Percentiles rank a stretch among this genome's conserved stretches.
Conservation (phyloP, 2,888 invertebrate species). For the Rhamphomyia laevipes region DNA sequence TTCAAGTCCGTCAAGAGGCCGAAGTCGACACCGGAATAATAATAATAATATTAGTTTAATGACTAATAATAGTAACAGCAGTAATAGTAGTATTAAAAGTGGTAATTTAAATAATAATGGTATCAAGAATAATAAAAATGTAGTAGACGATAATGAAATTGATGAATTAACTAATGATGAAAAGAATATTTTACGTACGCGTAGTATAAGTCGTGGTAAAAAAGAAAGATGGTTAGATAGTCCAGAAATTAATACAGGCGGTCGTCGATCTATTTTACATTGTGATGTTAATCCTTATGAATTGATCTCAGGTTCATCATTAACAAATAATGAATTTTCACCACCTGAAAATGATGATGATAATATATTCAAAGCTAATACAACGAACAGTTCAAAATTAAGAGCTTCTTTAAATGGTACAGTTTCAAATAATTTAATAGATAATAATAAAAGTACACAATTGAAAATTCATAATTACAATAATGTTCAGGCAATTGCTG, state of each 20-base stretch:
- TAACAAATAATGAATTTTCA: slow-evolving; percentile 35
- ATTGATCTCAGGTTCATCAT: slow-evolving; percentile 44
- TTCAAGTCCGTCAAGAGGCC: slow-evolving; percentile 45
- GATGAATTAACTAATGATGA: background rate
- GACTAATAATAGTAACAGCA: background rate
- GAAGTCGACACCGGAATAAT: slow-evolving; percentile 39
- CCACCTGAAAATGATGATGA: slow-evolving; percentile 43
- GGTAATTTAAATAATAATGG: background rate
- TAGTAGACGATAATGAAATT: background rate
- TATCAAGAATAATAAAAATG: background rate
- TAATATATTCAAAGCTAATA: slow-evolving; percentile 32
- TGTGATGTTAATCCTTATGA: slow-evolving; percentile 79
- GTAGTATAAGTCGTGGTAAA: slow-evolving; percentile 41
- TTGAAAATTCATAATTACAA: slow-evolving; percentile 29
- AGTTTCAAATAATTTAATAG: background rate
- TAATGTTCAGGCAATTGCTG: slow-evolving; percentile 52
- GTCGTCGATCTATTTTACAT: slow-evolving; percentile 61
- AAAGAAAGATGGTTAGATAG: slow-evolving; percentile 23
- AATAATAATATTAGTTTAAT: background rate
- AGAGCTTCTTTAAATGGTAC: slow-evolving; percentile 10
- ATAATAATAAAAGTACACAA: slow-evolving; percentile 6
- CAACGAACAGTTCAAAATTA: slow-evolving; percentile 25
- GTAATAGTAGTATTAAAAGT: background rate
- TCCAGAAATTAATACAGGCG: slow-evolving; percentile 18
- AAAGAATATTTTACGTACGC: slow-evolving; percentile 32